Percentiles rank a stretch among this genome's conserved stretches.
phyloP scores from a whole-genome alignment of 2,888 invertebrate genomes.

The Polymixis flavicincta region DNA sequence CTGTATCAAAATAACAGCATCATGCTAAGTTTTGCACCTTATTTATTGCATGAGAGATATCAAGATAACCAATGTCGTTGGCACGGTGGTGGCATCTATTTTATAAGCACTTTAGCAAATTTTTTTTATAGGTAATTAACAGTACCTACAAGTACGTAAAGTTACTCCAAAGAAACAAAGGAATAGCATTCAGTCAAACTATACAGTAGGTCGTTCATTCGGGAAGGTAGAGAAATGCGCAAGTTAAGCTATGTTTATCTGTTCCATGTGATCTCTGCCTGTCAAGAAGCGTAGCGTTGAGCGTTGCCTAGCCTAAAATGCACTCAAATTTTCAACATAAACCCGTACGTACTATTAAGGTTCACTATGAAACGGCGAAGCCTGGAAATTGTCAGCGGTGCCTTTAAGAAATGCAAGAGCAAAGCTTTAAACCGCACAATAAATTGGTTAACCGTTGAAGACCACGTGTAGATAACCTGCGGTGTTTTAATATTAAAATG shows the following conservation, averaged over 20 bases:
- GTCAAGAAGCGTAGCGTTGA: not conserved
- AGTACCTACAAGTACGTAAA: not conserved
- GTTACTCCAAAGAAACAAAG: not conserved
- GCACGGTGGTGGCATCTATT: not conserved
- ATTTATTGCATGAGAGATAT: not conserved
- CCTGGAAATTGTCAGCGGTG: not conserved
- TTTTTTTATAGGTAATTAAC: not conserved
- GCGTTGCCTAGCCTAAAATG: not conserved
- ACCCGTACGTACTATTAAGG: too few species aligned
- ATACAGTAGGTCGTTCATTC: not conserved
- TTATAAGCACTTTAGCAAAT: not conserved
- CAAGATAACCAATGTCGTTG: not conserved
- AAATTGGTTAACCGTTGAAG: slow-evolving; percentile 8
- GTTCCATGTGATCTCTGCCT: not conserved
- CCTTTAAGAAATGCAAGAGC: slow-evolving; percentile 37
- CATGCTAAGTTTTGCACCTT: not conserved
- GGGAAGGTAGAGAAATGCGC: not conserved
- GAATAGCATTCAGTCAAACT: not conserved
- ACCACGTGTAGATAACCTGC: slow-evolving; percentile 56
- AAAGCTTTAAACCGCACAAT: slow-evolving; percentile 3
- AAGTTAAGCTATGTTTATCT: not conserved
- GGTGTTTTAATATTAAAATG: slow-evolving; percentile 50
- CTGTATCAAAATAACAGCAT: not conserved
- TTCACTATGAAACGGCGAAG: not conserved
- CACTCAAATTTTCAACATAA: not conserved